These are phyloP conservation scores for Drosophila cognata DNA, from an alignment of 2,888 invertebrate species.

Conservation along the genomic window DNA sequence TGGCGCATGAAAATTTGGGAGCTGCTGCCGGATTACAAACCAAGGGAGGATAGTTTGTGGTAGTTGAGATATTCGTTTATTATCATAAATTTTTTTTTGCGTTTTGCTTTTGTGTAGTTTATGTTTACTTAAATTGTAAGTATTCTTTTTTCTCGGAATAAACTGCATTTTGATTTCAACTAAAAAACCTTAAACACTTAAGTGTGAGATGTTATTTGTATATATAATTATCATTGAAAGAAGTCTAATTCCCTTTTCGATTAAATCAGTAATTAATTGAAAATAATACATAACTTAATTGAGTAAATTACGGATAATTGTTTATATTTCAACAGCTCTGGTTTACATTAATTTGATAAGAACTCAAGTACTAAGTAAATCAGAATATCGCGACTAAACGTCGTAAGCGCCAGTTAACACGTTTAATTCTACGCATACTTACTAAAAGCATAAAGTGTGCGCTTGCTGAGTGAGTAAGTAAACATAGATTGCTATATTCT, in stretches of 20 bases:
- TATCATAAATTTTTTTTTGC: conserved; percentile 18
- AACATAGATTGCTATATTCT: conserved; percentile 11
- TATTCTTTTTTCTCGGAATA: not conserved
- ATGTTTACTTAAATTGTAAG: conserved; percentile 7
- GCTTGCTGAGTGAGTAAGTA: not conserved
- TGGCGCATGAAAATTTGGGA: conserved; percentile 91
- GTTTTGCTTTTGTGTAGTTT: conserved; percentile 1
- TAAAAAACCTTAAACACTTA: not conserved
- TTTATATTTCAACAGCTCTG: not conserved
- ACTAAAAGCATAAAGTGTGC: conserved; percentile 27
- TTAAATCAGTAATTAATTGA: not conserved
- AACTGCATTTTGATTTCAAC: not conserved
- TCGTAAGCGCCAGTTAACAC: not conserved
- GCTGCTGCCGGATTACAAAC: conserved; percentile 89
- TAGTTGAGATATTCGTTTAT: conserved; percentile 36
- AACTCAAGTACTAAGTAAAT: not conserved
- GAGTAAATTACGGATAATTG: not conserved
- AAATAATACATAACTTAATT: not conserved
- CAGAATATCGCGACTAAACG: conserved; percentile 5
- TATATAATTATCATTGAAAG: not conserved
- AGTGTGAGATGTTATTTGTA: not conserved
- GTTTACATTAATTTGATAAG: conserved; percentile 3
- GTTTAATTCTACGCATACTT: not conserved
- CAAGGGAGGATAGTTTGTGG: conserved; percentile 82
- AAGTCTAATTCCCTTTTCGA: not conserved